These are phyloP conservation scores for Xiphophorus birchmanni DNA, from an alignment of 2,797 vertebrate species.

Conservation along the genomic window DNA sequence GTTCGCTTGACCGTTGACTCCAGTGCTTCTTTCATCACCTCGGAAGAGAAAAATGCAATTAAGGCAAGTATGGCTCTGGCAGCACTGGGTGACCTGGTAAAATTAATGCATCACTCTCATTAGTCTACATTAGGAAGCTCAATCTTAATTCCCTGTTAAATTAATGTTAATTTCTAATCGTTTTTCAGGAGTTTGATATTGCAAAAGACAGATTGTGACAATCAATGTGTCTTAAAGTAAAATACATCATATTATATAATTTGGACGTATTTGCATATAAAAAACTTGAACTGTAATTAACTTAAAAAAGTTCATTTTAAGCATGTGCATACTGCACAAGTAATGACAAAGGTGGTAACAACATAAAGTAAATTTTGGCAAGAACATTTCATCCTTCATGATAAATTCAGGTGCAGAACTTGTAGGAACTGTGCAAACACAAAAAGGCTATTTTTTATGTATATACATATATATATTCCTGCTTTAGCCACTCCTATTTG, in stretches of 20 bases:
- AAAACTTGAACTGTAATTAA: neutral
- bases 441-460: neutral
- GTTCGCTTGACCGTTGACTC: slow-evolving; percentile 40
- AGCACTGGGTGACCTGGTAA: slow-evolving; percentile 33
- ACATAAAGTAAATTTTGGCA: neutral
- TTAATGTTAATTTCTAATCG: neutral
- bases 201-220: neutral
- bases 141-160: neutral
- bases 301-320: neutral
- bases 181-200: neutral
- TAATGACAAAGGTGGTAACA: neutral
- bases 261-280: neutral
- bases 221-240: neutral
- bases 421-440: neutral
- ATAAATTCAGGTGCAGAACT: neutral
- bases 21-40: slow-evolving; percentile 26
- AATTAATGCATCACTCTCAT: slow-evolving; percentile 36
- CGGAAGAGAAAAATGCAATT: slow-evolving; percentile 25
- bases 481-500: neutral
- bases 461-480: neutral
- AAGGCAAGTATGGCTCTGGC: slow-evolving; percentile 36
- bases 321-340: neutral
- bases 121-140: slow-evolving; percentile 31
- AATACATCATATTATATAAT: neutral
- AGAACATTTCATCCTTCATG: neutral